These are phyloP conservation scores for Verasper variegatus DNA, from an alignment of 2,113 vertebrate genomes.

Conservation along the genomic window DNA sequence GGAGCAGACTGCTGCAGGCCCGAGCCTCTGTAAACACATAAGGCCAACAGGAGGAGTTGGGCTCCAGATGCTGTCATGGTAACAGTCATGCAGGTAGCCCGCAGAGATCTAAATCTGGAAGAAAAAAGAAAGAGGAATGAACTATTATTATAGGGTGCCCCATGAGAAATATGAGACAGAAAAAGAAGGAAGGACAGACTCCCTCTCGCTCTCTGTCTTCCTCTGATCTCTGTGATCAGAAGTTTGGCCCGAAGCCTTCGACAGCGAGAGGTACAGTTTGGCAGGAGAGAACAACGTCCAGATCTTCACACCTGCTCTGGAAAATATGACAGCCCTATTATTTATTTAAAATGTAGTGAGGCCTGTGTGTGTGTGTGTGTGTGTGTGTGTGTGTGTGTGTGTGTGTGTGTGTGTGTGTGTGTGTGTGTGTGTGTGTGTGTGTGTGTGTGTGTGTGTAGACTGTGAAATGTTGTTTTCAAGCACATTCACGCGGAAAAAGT, in stretches of 20 bases:
- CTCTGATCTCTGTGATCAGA: slow-evolving; percentile 75
- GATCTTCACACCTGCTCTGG: slow-evolving; percentile 76
- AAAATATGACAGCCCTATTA: slow-evolving; percentile 76
- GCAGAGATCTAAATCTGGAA: slow-evolving; percentile 79
- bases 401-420: slow-evolving; percentile 56
- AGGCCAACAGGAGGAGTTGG: slow-evolving; percentile 76
- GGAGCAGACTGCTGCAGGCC: slow-evolving; percentile 79
- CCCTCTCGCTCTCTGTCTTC: slow-evolving; percentile 18
- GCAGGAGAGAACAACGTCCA: slow-evolving; percentile 69
- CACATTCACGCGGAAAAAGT: slow-evolving; percentile 23
- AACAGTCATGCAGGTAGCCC: slow-evolving; percentile 79
- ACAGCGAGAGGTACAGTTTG: slow-evolving; percentile 52
- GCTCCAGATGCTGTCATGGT: slow-evolving; percentile 79
- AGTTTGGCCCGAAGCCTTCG: slow-evolving; percentile 72
- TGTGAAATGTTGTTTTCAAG: slow-evolving; percentile 43
- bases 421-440: slow-evolving; percentile 59
- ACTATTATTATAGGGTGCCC: slow-evolving; percentile 76
- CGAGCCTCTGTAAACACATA: slow-evolving; percentile 74
- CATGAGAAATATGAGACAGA: slow-evolving; percentile 72
- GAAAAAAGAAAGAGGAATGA: slow-evolving; percentile 62
- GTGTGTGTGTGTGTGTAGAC: slow-evolving; percentile 56
- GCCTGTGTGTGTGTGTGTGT: slow-evolving; percentile 55
- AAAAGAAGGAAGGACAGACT: slow-evolving; percentile 62
- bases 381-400: slow-evolving; percentile 44
- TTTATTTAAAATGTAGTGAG: slow-evolving; percentile 76